A percentile compares a stretch with the other conserved stretches of the same genome.
Conservation (phyloP, 1,140 invertebrate species). For the Eubasilissa regina region DNA sequence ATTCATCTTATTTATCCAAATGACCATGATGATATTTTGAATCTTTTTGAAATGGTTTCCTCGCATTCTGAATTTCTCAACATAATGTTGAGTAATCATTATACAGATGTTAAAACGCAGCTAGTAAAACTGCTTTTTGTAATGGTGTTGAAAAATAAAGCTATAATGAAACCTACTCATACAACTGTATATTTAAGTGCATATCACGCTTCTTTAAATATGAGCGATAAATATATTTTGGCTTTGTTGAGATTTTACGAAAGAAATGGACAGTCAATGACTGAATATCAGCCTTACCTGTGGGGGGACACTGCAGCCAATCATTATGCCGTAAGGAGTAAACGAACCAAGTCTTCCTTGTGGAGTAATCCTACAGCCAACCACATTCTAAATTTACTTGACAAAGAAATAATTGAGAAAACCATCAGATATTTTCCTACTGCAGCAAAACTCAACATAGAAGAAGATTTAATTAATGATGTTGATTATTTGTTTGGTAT, state of each 20-base stretch:
- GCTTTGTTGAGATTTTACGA: conserved; percentile 78
- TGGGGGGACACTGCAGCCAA: conserved; percentile 84
- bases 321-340: conserved; percentile 81
- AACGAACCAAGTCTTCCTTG: conserved; percentile 70
- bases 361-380: conserved; percentile 80
- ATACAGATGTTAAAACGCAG: conserved; percentile 73
- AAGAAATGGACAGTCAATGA: conserved; percentile 73
- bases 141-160: conserved; percentile 75
- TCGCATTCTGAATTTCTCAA: conserved; percentile 83
- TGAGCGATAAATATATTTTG: conserved; percentile 78
- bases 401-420: conserved; percentile 74
- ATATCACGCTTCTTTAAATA: conserved; percentile 78
- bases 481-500: conserved; percentile 13
- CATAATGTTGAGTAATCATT: conserved; percentile 72
- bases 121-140: conserved; percentile 76
- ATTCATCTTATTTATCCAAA: conserved; percentile 74
- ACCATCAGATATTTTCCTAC: conserved; percentile 82
- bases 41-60: conserved; percentile 81
- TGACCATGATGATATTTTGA: conserved; percentile 71
- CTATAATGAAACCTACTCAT: conserved; percentile 76
- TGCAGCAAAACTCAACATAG: conserved; percentile 55
- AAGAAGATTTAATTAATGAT: conserved; percentile 30
- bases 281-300: conserved; percentile 83
- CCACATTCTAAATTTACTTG: conserved; percentile 82
- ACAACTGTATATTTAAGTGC: conserved; percentile 81